These are phyloP conservation scores for Trichomalopsis sarcophagae DNA, from an alignment of 1,140 invertebrate genomes.

Conservation along the genomic window DNA sequence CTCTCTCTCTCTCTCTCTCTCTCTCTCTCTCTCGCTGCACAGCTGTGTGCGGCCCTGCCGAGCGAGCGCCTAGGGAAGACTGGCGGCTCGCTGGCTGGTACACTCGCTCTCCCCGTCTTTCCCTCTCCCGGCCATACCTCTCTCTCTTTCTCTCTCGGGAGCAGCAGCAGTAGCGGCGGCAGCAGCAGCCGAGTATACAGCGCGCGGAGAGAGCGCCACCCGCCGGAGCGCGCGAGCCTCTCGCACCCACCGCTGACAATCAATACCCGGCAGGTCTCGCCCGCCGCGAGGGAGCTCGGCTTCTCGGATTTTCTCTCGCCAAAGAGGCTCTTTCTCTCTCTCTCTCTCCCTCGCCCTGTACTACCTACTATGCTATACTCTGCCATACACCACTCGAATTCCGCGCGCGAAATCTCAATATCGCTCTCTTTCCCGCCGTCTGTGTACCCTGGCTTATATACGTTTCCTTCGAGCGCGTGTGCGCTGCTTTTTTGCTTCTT, in stretches of 20 bases:
- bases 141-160: background rate
- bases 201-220: conserved; percentile 17
- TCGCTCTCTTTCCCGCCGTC: conserved; percentile 23
- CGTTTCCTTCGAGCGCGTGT: background rate
- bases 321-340: background rate
- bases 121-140: conserved; percentile 39
- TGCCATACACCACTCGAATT: background rate
- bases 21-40: background rate
- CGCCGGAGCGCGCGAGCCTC: conserved; percentile 58
- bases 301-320: conserved; percentile 6
- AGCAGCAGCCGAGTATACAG: background rate
- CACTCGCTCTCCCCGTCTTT: conserved; percentile 19
- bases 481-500: background rate
- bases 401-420: conserved; percentile 44
- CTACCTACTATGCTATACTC: background rate
- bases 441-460: background rate
- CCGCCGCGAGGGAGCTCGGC: conserved; percentile 55
- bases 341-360: background rate
- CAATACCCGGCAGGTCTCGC: conserved; percentile 70
- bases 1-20: conserved; percentile 20
- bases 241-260: conserved; percentile 70
- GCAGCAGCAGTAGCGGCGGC: background rate
- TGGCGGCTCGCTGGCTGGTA: conserved; percentile 63
- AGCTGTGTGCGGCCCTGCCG: conserved; percentile 63
- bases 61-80: conserved; percentile 72